Percentiles rank a stretch among this genome's conserved stretches.
Evolutionary conservation across 2,113 vertebrate genomes (phyloP).

Genomic region (Rhinolophus ferrumequinum): DNA sequence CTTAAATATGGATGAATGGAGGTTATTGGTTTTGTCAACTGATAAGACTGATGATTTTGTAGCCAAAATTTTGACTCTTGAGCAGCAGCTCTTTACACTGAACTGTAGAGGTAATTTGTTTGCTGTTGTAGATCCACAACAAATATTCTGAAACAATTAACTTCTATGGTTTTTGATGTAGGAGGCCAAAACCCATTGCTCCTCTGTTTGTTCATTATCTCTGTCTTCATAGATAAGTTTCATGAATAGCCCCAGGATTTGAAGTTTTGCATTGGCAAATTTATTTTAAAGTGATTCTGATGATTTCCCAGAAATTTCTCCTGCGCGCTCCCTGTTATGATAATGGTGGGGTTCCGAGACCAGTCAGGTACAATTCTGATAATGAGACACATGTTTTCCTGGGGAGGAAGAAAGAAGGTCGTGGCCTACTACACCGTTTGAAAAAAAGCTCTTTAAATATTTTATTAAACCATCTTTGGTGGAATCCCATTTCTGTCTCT

Average conservation of each 20-base stretch:
- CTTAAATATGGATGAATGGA: background rate
- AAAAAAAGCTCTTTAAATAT: slow-evolving; percentile 76
- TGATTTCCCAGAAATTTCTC: slow-evolving; percentile 69
- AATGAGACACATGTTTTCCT: slow-evolving; percentile 58
- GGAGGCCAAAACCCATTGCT: background rate
- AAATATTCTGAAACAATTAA: background rate
- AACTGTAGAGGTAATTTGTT: background rate
- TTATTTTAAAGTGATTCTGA: slow-evolving; percentile 72
- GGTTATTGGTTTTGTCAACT: background rate
- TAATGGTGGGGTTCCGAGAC: slow-evolving; percentile 57
- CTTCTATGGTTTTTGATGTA: background rate
- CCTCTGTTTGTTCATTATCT: background rate
- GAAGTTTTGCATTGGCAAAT: background rate
- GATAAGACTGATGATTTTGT: background rate
- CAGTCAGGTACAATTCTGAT: slow-evolving; percentile 62
- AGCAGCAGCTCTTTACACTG: background rate
- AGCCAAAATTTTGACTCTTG: background rate
- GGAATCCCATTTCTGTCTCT: slow-evolving; percentile 59
- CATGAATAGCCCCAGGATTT: background rate
- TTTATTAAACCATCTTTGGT: slow-evolving; percentile 73
- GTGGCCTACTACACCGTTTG: slow-evolving; percentile 16
- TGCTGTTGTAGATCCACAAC: background rate
- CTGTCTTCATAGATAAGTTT: background rate
- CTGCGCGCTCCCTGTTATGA: slow-evolving; percentile 36
- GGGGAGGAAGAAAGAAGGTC: slow-evolving; percentile 55